Evolutionary conservation across 1,140 invertebrate species (phyloP), one percentile per base, ranked within the genome.

Genomic region (Hydropsyche tenuis): DNA sequence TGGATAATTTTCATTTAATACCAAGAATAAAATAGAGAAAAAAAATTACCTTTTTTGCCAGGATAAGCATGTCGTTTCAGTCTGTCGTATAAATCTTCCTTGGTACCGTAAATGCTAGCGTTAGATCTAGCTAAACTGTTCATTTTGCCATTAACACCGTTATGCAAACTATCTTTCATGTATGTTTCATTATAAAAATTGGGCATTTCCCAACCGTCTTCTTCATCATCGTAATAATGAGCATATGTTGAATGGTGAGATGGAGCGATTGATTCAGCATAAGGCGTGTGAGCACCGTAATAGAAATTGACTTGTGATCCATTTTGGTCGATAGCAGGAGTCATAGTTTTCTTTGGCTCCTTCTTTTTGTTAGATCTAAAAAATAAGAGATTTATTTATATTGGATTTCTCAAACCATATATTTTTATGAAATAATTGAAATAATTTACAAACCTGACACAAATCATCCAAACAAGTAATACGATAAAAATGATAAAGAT

Each of bases 151-250:
- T 89, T 89, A 78, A 87, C 85, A 3, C 90, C 91, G 79, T 92
- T 92, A 81, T 93, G 92, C 43, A 94, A 85, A 84, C 93, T 94
- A 86, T 95, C 93, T 87, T 96, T 97, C 94, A 96, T 96, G 79
- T 96, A 97, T 16, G 95, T 96, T 85, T 97, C 95, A 83, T 97
- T 97, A 82, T 97, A 97, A 82, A 97, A 97, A 82, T 97, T 97
- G 0, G 96, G 95, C 95, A 97, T 97, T 81, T 97, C 95, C 95
- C 95, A 97, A 12, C 95, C 95, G 77, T 96, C 95, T 81, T 97
- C 96, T 81, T 97, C 96, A 78, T 96, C 94, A 81, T 95, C 93
- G 79, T 97, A 97, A 82, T 97, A 97, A 81, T 97, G 95, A 16
- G 95, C 95, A 81, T 97, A 97, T 0, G 94, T 96, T 43, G 94